Evolutionary conservation across 2,797 vertebrate species (phyloP).

Genomic region (Tachyglossus aculeatus): DNA sequence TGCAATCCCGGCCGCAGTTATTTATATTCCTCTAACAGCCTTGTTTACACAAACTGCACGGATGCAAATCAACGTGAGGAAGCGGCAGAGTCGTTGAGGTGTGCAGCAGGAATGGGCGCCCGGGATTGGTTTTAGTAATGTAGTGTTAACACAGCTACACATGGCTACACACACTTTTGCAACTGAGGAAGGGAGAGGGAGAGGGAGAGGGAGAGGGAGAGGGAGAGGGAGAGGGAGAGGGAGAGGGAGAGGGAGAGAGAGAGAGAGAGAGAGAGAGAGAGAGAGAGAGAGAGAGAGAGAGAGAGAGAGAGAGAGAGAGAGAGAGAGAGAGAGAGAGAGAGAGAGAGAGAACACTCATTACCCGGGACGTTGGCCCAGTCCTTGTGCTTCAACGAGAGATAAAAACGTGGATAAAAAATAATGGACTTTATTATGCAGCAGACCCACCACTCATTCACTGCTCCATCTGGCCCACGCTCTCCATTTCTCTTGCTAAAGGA

Average conservation of each 20-base stretch:
- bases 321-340: conserved; percentile 38
- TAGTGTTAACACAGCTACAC: conserved; percentile 77
- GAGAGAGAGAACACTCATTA: conserved; percentile 55
- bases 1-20: conserved; percentile 65
- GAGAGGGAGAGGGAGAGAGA: too few relatives aligned
- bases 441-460: conserved; percentile 48
- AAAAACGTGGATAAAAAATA: conserved; percentile 37
- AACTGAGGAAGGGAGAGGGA: conserved; percentile 43
- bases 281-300: conserved; percentile 47
- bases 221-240: too few relatives aligned
- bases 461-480: background rate
- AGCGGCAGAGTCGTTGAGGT: conserved; percentile 63
- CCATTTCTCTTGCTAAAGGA: background rate
- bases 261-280: conserved; percentile 46
- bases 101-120: conserved; percentile 66
- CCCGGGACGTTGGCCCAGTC: conserved; percentile 64
- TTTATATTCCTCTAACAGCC: conserved; percentile 70
- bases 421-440: conserved; percentile 58
- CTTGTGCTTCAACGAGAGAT: conserved; percentile 59
- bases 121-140: conserved; percentile 76
- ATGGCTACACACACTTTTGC: conserved; percentile 71
- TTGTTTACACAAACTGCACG: conserved; percentile 76
- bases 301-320: conserved; percentile 34
- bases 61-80: conserved; percentile 75
- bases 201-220: conserved; percentile 32